Conservation (phyloP, 2,888 invertebrate genomes). For the Yponomeuta sedellus region DNA sequence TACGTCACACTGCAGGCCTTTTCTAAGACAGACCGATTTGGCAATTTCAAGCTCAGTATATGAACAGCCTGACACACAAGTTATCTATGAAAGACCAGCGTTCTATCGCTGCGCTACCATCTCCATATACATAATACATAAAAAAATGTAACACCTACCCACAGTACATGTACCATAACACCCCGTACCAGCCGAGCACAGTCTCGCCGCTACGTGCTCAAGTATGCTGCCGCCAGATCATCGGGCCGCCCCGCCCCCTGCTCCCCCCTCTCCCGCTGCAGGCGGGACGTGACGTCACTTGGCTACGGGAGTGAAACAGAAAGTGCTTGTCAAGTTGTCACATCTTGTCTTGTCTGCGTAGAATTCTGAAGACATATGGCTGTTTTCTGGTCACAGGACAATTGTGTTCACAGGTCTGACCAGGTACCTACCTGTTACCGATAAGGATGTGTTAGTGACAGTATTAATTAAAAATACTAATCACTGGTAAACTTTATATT, state of each 20-base stretch:
- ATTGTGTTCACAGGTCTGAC: no score
- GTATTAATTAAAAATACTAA: no score
- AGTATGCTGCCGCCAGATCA: conserved; percentile 37
- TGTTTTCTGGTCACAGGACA: no score
- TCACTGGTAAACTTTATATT: no score
- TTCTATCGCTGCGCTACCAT: no score
- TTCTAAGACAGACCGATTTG: no score
- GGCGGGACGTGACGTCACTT: conserved; percentile 2
- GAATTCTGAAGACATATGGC: background rate
- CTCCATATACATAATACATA: background rate
- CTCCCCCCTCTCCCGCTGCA: background rate
- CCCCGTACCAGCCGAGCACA: background rate
- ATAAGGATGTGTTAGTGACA: no score
- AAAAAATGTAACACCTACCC: background rate
- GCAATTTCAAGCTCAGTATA: no score
- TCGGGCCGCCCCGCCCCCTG: background rate
- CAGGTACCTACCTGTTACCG: no score
- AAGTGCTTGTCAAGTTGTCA: background rate
- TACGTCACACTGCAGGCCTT: no score
- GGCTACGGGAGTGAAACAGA: background rate
- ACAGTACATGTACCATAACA: background rate
- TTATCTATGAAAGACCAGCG: no score
- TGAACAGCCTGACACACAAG: no score
- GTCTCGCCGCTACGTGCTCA: conserved; percentile 30
- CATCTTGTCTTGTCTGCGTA: background rate